These are phyloP conservation scores for Onychomys arenicola DNA, from an alignment of 2,797 vertebrate genomes.

Conservation along the genomic window DNA sequence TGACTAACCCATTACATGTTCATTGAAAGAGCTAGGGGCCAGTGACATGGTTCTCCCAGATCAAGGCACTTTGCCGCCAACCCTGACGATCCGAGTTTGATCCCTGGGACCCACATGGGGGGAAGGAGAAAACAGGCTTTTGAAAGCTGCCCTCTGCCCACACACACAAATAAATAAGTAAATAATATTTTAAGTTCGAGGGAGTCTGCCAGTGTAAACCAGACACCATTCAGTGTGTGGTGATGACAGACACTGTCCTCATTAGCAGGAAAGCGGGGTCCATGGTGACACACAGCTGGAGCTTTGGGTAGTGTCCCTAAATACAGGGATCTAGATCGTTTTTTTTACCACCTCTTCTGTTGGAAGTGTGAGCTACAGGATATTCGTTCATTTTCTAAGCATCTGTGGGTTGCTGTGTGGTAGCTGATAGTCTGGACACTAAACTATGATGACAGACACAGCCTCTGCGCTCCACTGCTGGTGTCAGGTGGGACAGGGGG, in stretches of 20 bases:
- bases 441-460: not conserved
- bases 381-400: not conserved
- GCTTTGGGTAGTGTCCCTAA: not conserved
- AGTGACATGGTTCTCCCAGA: not conserved
- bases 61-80: not conserved
- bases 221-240: not conserved
- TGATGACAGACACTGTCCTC: not conserved
- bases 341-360: not conserved
- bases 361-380: not conserved
- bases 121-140: not conserved
- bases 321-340: not conserved
- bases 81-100: not conserved
- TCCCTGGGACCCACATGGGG: not conserved
- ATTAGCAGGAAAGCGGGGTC: not conserved
- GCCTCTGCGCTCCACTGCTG: not conserved
- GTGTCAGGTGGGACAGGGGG: not conserved
- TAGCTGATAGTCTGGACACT: not conserved
- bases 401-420: not conserved
- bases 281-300: not conserved
- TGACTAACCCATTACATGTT: not conserved
- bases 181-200: not conserved
- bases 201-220: not conserved
- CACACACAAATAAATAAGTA: not conserved
- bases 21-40: not conserved
- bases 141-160: not conserved